Evolutionary conservation across 2,113 vertebrate species (phyloP).

Genomic region (Piaya cayana): DNA sequence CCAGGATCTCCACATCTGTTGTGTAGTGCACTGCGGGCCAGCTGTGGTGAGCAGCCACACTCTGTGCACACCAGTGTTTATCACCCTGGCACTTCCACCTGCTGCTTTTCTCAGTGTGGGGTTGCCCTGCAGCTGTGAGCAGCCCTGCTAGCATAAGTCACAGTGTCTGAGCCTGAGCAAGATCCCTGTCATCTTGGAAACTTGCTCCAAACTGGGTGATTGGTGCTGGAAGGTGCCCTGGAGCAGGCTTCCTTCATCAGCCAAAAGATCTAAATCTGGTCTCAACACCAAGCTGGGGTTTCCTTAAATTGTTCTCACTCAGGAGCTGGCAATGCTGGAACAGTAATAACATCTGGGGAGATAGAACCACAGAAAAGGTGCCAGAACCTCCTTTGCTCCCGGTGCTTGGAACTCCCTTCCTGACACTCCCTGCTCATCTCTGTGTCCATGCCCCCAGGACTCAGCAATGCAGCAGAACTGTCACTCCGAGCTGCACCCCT

Average conservation of each 20-base stretch:
- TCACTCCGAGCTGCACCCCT: background rate
- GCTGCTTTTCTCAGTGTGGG: background rate
- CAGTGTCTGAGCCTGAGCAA: background rate
- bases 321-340: background rate
- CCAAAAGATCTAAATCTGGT: conserved; percentile 25
- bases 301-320: background rate
- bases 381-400: background rate
- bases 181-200: background rate
- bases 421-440: background rate
- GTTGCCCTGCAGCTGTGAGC: background rate
- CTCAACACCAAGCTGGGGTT: background rate
- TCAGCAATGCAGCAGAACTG: background rate
- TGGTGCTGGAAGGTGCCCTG: background rate
- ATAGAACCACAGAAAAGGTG: background rate
- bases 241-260: background rate
- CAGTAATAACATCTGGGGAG: background rate
- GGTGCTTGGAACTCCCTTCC: background rate
- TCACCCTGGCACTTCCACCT: background rate
- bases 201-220: background rate
- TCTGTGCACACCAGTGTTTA: background rate
- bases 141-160: background rate
- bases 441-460: accelerated
- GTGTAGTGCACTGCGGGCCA: background rate
- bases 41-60: background rate
- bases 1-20: background rate